phyloP scores from a whole-genome alignment of 2,888 invertebrate genomes.

The Amorpha juglandis region DNA sequence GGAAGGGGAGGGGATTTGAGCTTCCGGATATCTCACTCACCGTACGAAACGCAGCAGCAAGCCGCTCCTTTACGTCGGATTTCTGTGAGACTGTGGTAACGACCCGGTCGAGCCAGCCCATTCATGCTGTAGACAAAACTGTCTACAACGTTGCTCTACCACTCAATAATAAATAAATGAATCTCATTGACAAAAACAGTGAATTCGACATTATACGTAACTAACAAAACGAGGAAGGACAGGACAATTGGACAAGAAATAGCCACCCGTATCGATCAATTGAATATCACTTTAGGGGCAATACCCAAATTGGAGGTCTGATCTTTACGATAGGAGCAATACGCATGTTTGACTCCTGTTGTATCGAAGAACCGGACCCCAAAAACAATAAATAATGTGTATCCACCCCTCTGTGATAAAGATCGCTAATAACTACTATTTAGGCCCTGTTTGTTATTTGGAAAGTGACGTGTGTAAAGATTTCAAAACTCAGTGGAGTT shows the following conservation, averaged over 20 bases:
- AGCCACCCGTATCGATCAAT: slow-evolving; percentile 53
- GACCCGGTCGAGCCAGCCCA: too few species aligned
- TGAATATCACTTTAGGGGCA: slow-evolving; percentile 41
- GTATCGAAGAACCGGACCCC: slow-evolving; percentile 78
- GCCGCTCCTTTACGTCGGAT: too few species aligned
- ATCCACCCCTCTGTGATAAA: slow-evolving; percentile 67
- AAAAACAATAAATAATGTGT: slow-evolving; percentile 76
- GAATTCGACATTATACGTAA: not conserved
- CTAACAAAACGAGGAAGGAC: not conserved
- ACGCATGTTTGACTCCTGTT: slow-evolving; percentile 62
- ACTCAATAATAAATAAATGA: too few species aligned
- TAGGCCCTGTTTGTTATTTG: slow-evolving; percentile 20
- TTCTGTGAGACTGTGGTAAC: too few species aligned
- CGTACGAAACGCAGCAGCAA: too few species aligned
- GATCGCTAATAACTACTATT: slow-evolving; percentile 65
- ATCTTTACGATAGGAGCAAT: slow-evolving; percentile 28
- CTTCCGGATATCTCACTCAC: too few species aligned
- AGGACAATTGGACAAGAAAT: slow-evolving; percentile 32
- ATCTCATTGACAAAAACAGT: not conserved
- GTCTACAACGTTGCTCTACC: too few species aligned
- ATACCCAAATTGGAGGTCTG: slow-evolving; percentile 37
- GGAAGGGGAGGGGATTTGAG: too few species aligned
- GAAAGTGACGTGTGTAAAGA: not conserved
- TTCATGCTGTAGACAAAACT: too few species aligned
- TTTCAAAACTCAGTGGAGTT: not conserved